These are phyloP conservation scores for Centropristis striata DNA, from an alignment of 2,113 vertebrate genomes.

Conservation along the genomic window DNA sequence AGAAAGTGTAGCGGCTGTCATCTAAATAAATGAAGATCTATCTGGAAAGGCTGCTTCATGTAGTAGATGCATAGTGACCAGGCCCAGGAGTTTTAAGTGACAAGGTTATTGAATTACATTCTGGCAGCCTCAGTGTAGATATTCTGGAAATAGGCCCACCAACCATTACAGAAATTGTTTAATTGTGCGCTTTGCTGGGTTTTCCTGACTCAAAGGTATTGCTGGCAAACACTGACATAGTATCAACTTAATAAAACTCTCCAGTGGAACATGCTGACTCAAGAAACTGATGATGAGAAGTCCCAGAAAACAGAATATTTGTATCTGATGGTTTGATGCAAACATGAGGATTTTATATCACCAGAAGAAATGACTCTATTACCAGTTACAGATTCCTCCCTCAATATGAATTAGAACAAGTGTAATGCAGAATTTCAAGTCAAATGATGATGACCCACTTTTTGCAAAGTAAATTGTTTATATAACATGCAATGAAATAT, in stretches of 20 bases:
- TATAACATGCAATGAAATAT: background rate
- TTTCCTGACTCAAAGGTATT: slow-evolving; percentile 29
- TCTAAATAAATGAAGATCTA: slow-evolving; percentile 16
- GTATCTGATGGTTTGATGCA: background rate
- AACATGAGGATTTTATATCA: background rate
- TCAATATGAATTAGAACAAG: background rate
- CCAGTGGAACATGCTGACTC: background rate
- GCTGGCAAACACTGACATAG: background rate
- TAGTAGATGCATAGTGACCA: slow-evolving; percentile 22
- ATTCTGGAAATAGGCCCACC: slow-evolving; percentile 26
- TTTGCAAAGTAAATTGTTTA: slow-evolving; percentile 3
- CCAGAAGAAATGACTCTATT: background rate
- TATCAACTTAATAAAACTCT: slow-evolving; percentile 15
- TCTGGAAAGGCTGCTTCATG: slow-evolving; percentile 18
- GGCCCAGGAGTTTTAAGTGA: slow-evolving; percentile 36
- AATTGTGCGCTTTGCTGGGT: slow-evolving; percentile 8
- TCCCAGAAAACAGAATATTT: background rate
- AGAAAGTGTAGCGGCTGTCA: slow-evolving; percentile 5
- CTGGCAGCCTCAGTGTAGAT: slow-evolving; percentile 15
- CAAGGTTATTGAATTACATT: slow-evolving; percentile 41
- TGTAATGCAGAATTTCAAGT: background rate
- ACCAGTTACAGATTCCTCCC: background rate
- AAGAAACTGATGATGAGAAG: background rate
- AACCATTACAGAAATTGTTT: slow-evolving; percentile 25
- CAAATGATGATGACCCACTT: background rate